A percentile compares a stretch with the other conserved stretches of the same genome.
Conservation (phyloP, 2,888 invertebrate species). For the Lasioglossum zephyrum region DNA sequence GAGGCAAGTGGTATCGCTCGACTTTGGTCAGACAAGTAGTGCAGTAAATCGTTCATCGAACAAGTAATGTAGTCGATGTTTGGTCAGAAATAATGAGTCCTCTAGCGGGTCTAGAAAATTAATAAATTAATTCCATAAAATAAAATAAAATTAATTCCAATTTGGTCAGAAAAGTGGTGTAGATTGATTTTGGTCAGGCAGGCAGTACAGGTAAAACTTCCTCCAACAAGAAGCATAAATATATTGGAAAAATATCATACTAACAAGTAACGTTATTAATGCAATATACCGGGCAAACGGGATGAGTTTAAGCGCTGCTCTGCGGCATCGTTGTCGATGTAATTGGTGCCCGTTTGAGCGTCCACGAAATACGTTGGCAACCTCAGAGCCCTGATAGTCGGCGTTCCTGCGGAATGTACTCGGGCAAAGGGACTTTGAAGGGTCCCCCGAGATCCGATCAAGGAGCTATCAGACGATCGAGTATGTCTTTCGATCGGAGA, state of each 20-base stretch:
- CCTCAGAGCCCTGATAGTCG: neutral
- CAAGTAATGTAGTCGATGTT: no score
- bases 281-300: neutral
- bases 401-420: neutral
- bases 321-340: neutral
- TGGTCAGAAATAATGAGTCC: no score
- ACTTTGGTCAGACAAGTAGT: no score
- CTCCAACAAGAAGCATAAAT: neutral
- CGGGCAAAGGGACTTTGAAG: neutral
- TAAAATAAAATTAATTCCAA: no score
- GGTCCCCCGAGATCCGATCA: neutral
- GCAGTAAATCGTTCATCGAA: neutral
- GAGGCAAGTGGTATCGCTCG: no score
- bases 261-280: neutral
- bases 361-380: neutral
- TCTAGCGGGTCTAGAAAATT: no score
- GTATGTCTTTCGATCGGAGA: neutral
- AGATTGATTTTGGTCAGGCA: neutral
- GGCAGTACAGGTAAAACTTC: neutral
- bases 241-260: neutral
- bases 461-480: neutral
- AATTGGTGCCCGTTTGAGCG: slow-evolving; percentile 24
- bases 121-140: no score
- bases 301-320: neutral
- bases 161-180: no score